Percentiles rank a stretch among this genome's conserved stretches.
Conservation (phyloP, 2,888 invertebrate species). For the Rhingia campestris region DNA sequence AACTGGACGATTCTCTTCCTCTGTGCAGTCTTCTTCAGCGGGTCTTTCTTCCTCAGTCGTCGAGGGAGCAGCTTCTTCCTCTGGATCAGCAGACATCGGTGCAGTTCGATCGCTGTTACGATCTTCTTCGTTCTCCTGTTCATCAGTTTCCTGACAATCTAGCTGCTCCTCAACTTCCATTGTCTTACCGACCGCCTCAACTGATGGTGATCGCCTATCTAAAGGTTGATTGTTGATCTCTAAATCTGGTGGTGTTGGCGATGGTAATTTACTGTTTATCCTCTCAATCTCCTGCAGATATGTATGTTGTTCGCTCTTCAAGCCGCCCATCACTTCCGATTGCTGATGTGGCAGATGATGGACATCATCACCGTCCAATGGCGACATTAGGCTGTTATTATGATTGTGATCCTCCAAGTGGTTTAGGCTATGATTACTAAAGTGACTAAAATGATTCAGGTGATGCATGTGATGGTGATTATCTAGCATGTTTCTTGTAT, state of each 20-base stretch:
- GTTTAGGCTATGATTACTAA: conserved; percentile 69
- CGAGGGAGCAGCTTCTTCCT: conserved; percentile 25
- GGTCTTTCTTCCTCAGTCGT: conserved; percentile 45
- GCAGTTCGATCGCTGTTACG: conserved; percentile 69
- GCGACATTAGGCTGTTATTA: conserved; percentile 73
- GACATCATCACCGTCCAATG: conserved; percentile 52
- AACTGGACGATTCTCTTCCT: conserved; percentile 58
- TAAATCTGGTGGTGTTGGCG: conserved; percentile 77
- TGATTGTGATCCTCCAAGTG: conserved; percentile 75
- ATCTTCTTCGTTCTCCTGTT: conserved; percentile 32
- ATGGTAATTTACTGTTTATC: conserved; percentile 75
- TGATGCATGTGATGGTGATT: conserved; percentile 69
- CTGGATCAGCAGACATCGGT: conserved; percentile 69
- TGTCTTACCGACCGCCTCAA: conserved; percentile 28
- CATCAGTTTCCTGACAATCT: conserved; percentile 42
- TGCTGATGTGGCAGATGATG: conserved; percentile 50
- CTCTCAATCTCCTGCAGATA: conserved; percentile 76
- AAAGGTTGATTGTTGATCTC: conserved; percentile 75
- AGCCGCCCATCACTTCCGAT: conserved; percentile 61
- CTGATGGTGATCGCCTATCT: conserved; percentile 68
- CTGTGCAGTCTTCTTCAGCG: conserved; percentile 63
- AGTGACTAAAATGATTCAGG: conserved; percentile 66
- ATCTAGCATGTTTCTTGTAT: conserved; percentile 64
- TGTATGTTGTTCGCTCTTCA: conserved; percentile 75
- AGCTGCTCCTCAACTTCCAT: conserved; percentile 28